Base-by-base conservation (phyloP, 2,113 vertebrate genomes). In the Gila orcuttii region DNA sequence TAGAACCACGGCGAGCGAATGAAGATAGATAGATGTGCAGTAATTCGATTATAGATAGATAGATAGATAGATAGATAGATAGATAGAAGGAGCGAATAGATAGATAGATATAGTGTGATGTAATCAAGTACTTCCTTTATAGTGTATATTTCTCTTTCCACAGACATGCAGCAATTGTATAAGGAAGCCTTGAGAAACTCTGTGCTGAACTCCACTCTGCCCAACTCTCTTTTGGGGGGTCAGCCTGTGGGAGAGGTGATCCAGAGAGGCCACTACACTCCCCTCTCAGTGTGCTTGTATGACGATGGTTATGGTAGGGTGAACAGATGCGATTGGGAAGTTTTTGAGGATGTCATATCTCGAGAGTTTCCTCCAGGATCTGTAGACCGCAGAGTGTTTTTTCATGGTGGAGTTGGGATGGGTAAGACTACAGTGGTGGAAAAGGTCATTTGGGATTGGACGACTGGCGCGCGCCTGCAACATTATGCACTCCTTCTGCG, bases 381-480 rank as follows among this genome's bases (percentile, higher is more conserved):
- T 17, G 84, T 42, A 60, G 42, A 55, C 17, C 8, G 33, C 19
- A 83, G 33, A 0, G 89, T 95, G 15, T 21, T 91, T 17, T 64
- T 96, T 17, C 78, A 81, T 3, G 95, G 95, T 45, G 86, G 91
- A 25, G 92, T 91, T 13, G 95, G 95, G 7, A 91, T 92, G 0
- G 95, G 95, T 5, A 96, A 95, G 91, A 95, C 93, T 50, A 93
- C 93, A 0, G 87, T 90, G 7, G 42, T 95, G 71, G 88, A 94
- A 78, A 94, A 94, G 81, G 90, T 96, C 0, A 21, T 94, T 19
- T 85, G 88, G 52, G 91, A 93, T 69, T 95, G 94, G 94, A 90
- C 92, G 0, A 86, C 76, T 47, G 93, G 87, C 7, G 60, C 84
- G 19, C 81, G 76, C 15, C 89, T 93, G 19, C 90, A 93, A 57